Conservation (phyloP, 1,140 invertebrate species). For the Temnothorax curvispinosus region DNA sequence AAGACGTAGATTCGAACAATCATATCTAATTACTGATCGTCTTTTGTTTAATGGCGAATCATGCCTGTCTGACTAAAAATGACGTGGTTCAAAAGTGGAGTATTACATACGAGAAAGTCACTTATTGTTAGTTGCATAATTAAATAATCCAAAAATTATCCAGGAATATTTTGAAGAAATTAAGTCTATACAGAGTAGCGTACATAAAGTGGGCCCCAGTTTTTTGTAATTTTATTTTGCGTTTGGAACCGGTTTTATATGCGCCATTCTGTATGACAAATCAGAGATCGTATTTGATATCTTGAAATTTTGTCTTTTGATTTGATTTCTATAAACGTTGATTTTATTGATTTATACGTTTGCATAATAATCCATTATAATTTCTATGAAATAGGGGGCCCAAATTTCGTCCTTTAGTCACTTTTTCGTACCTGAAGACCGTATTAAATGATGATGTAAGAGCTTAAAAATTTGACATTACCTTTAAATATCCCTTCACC, state of each 20-base stretch:
- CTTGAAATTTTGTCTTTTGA: background rate
- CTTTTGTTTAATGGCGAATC: background rate
- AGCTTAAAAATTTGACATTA: too few species aligned
- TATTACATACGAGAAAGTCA: background rate
- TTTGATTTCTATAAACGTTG: background rate
- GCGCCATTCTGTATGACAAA: too few species aligned
- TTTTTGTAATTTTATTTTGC: too few species aligned
- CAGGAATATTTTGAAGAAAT: background rate
- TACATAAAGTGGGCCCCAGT: too few species aligned
- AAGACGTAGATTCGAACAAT: slow-evolving; percentile 58
- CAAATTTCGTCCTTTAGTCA: too few species aligned
- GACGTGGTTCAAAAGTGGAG: background rate
- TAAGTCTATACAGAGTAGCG: too few species aligned
- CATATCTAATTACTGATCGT: slow-evolving; percentile 24
- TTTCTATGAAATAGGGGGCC: background rate
- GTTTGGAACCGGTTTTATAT: too few species aligned
- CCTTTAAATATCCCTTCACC: too few species aligned
- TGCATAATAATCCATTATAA: background rate
- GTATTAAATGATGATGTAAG: too few species aligned
- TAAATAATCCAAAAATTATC: background rate
- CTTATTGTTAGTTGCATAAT: background rate
- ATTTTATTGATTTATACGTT: background rate
- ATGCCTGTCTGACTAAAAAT: background rate
- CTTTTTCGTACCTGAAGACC: too few species aligned
- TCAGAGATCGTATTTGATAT: background rate